Conservation (phyloP, 2,888 invertebrate genomes). For the Noctua fimbriata region DNA sequence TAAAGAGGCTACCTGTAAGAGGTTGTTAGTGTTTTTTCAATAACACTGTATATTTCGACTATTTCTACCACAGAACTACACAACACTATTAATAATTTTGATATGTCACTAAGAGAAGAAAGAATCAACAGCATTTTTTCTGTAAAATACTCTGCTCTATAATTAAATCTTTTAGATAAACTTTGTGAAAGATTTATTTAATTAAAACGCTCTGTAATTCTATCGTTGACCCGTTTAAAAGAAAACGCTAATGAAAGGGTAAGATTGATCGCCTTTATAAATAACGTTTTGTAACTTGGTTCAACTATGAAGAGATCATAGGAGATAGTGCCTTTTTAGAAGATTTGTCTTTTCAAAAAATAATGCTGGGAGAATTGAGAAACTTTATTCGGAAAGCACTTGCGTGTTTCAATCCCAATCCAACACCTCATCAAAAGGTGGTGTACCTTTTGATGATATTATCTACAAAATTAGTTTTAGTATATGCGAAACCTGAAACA, state of each 20-base stretch:
- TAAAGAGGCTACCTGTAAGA: not conserved
- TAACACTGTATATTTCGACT: not conserved
- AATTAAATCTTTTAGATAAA: slow-evolving; percentile 44
- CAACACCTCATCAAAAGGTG: too few species aligned
- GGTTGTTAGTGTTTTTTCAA: not conserved
- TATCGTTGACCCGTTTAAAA: slow-evolving; percentile 35
- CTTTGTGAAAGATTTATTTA: slow-evolving; percentile 45
- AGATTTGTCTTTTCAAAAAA: not conserved
- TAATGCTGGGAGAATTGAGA: too few species aligned
- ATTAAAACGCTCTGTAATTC: slow-evolving; percentile 51
- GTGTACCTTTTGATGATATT: too few species aligned
- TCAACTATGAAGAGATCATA: not conserved
- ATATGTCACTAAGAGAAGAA: not conserved
- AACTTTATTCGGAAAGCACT: too few species aligned
- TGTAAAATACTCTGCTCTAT: slow-evolving; percentile 5
- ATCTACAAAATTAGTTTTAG: too few species aligned
- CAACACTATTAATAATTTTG: not conserved
- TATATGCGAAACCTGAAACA: too few species aligned
- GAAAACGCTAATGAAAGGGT: slow-evolving; percentile 46
- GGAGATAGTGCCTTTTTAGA: not conserved
- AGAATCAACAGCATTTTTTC: slow-evolving; percentile 6
- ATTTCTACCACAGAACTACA: not conserved
- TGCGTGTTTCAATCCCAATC: too few species aligned
- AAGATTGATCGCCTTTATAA: slow-evolving; percentile 8
- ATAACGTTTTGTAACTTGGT: slow-evolving; percentile 23